Base-by-base conservation (phyloP, 2,113 vertebrate species). In the Odocoileus hemionus region DNA sequence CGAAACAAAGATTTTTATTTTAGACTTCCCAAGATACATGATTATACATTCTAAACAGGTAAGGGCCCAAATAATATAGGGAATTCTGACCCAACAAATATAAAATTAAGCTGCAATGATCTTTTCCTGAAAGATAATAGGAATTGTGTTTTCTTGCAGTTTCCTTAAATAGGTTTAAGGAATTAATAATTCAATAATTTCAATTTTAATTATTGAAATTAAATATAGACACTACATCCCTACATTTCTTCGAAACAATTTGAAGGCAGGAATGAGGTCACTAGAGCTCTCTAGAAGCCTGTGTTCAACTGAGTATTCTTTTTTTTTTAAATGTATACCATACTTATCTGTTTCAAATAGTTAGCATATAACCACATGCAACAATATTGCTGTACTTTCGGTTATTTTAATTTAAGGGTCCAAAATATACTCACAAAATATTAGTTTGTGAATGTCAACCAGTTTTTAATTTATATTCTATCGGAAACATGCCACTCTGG, bases 371-470 rank as follows among this genome's bases (percentile, higher is more conserved):
- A 95, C 55, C 83, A 50, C 57, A 94, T 28, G 47, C 60, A 60
- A 95, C 64, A 95, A 92, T 88, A 95, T 54, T 97, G 55, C 89
- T 96, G 33, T 97, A 58, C 80, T 97, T 89, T 91, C 47, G 94
- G 45, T 88, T 33, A 60, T 87, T 94, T 87, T 60, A 70, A 87
- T 87, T 94, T 84, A 95, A 95, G 95, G 58, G 84, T n/a, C 80
- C 93, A 97, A 95, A 80, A 90, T 91, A 88, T 45, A 95, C 67
- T 96, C 60, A 82, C 47, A 96, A 96, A 97, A 78, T 85, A 95
- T 89, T 76, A 91, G 82, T 61, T 67, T 23, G 14, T 92, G 86
- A 96, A 80, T 86, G 26, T 60, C 79, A 96, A 78, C 50, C 45
- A 39, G 67, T 39, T 92, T 96, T 92, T 67, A 2, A 92, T 84